These are phyloP conservation scores for Drosophila quadrilineata DNA, from an alignment of 1,140 invertebrate species.

Conservation along the genomic window DNA sequence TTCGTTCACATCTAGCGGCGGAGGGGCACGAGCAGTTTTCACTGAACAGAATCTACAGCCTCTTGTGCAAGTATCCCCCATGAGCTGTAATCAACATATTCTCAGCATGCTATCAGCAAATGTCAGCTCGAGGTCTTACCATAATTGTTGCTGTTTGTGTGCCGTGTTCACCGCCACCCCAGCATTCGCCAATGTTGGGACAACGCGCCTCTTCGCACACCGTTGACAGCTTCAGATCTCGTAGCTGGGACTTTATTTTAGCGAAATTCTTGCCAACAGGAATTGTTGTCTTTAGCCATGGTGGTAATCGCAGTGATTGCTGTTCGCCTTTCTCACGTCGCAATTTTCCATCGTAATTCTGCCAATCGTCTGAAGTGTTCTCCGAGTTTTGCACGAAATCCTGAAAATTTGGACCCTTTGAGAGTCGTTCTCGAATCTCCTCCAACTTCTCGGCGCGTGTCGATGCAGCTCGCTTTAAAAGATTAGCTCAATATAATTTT, in stretches of 20 bases:
- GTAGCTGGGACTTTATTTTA: constrained; percentile 92
- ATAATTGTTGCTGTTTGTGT: constrained; percentile 95
- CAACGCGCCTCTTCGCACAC: constrained; percentile 99
- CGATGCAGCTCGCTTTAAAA: constrained; percentile 47
- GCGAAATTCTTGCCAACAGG: constrained; percentile 93
- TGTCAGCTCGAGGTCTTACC: constrained; percentile 83
- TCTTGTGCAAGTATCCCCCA: constrained; percentile 95
- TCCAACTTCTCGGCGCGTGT: constrained; percentile 80
- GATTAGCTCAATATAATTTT: too few relatives aligned
- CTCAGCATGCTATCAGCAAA: constrained; percentile 33
- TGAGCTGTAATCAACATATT: constrained; percentile 84
- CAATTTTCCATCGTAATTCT: constrained; percentile 90
- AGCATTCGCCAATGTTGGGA: constrained; percentile 99
- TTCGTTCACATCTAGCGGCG: constrained; percentile 94
- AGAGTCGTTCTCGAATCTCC: constrained; percentile 84
- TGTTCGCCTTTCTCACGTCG: constrained; percentile 91
- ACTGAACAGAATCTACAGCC: constrained; percentile 99
- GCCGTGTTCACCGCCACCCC: constrained; percentile 95
- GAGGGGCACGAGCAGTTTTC: constrained; percentile 96
- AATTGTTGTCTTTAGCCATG: constrained; percentile 98
- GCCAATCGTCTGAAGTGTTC: constrained; percentile 83
- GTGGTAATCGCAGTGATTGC: constrained; percentile 92
- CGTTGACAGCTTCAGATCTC: constrained; percentile 95
- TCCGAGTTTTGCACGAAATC: constrained; percentile 84
- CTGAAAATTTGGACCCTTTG: constrained; percentile 85